A percentile compares a stretch with the other conserved stretches of the same genome.
Conservation (phyloP, 1,140 invertebrate species). For the Melipona quadrifasciata region DNA sequence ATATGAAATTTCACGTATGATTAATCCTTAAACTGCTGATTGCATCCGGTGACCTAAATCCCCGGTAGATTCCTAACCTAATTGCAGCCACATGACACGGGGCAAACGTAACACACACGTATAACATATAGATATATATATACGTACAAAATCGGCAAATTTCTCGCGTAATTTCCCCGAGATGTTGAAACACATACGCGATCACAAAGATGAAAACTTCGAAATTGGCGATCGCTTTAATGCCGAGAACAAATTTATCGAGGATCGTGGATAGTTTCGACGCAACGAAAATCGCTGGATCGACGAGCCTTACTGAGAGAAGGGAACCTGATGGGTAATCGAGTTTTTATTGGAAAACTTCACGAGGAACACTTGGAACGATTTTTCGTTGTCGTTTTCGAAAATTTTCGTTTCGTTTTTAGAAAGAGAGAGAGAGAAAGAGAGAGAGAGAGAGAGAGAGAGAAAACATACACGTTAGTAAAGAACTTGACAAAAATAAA, state of each 20-base stretch:
- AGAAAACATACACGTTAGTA: not conserved
- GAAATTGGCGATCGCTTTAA: constrained; percentile 8
- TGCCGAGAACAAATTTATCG: not conserved
- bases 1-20: not conserved
- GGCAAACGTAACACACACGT: not conserved
- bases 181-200: not conserved
- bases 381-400: not conserved
- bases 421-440: not conserved
- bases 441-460: too few species aligned
- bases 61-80: not conserved
- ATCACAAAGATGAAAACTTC: not conserved
- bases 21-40: constrained; percentile 8
- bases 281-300: constrained; percentile 14
- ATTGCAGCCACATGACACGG: not conserved
- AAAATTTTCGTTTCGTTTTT: not conserved
- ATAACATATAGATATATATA: too few species aligned
- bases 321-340: constrained; percentile 37
- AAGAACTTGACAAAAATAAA: not conserved
- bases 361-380: not conserved
- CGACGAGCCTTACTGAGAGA: constrained; percentile 32
- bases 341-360: constrained; percentile 14
- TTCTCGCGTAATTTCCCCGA: not conserved
- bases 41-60: not conserved
- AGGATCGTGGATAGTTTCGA: not conserved
- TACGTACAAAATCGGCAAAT: not conserved